Conservation (phyloP, 2,113 vertebrate genomes). For the Plestiodon gilberti region DNA sequence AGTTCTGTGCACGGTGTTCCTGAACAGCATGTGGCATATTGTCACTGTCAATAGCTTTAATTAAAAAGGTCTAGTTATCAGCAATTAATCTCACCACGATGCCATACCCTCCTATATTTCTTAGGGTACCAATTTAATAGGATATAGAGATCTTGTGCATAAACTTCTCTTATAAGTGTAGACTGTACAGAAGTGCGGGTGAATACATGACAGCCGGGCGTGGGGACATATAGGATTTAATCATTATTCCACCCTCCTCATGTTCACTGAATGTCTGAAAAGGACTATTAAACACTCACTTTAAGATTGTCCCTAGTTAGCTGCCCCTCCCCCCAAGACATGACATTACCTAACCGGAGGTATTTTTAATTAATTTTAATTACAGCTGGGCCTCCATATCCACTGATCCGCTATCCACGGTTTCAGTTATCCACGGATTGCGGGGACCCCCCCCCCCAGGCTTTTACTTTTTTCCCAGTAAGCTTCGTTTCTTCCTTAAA, state of each 20-base stretch:
- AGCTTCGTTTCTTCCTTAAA: too few relatives aligned
- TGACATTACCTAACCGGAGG: too few relatives aligned
- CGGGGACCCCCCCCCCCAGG: too few relatives aligned
- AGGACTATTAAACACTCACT: not conserved
- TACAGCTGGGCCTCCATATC: too few relatives aligned
- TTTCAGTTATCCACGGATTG: too few relatives aligned
- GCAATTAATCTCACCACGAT: not conserved
- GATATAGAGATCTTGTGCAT: not conserved
- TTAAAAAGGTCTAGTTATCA: not conserved
- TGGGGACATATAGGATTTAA: not conserved
- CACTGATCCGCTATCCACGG: too few relatives aligned
- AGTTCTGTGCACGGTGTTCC: conserved; percentile 33
- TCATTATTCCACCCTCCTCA: not conserved
- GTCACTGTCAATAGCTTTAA: not conserved
- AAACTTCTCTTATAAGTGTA: too few relatives aligned
- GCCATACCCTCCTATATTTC: not conserved
- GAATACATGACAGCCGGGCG: too few relatives aligned
- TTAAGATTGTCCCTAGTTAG: not conserved
- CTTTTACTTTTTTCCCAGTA: too few relatives aligned
- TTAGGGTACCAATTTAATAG: too few relatives aligned
- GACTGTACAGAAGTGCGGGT: not conserved
- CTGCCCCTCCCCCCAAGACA: not conserved
- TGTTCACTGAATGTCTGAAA: not conserved
- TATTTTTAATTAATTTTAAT: not conserved
- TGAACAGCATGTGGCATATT: not conserved